Evolutionary conservation across 2,888 invertebrate genomes (phyloP).

Genomic region (Agrochola circellaris): DNA sequence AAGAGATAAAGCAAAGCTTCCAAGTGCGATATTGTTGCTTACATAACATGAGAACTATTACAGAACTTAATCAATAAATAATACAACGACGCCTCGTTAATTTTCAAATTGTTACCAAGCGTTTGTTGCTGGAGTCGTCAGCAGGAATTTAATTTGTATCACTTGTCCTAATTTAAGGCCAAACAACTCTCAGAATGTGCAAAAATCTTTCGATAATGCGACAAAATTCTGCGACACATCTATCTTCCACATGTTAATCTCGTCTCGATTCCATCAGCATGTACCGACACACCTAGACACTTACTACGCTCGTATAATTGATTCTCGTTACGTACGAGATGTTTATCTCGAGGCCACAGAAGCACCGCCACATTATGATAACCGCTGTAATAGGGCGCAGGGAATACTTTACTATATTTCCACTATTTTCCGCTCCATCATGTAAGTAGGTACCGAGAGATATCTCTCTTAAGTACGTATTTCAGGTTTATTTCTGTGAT

Average conservation of each 20-base stretch:
- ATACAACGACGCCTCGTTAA: not conserved
- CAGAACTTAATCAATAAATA: not conserved
- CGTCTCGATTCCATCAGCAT: not conserved
- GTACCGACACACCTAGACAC: conserved; percentile 13
- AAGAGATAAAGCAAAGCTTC: too few species aligned
- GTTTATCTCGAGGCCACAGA: conserved; percentile 43
- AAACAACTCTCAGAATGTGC: not conserved
- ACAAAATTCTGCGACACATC: conserved; percentile 34
- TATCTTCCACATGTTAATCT: conserved; percentile 30
- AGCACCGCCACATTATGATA: conserved; percentile 55
- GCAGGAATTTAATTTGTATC: not conserved
- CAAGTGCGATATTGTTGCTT: too few species aligned
- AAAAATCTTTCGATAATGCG: conserved; percentile 22
- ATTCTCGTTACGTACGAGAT: conserved; percentile 54
- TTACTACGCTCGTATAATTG: conserved; percentile 46
- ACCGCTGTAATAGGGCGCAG: conserved; percentile 50
- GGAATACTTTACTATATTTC: conserved; percentile 59
- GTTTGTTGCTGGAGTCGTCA: not conserved
- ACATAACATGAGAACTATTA: too few species aligned
- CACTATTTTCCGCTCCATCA: conserved; percentile 59
- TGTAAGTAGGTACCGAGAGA: conserved; percentile 38
- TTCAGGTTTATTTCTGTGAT: conserved; percentile 54
- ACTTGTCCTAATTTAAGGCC: not conserved
- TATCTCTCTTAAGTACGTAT: conserved; percentile 55
- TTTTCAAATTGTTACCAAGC: not conserved